Evolutionary conservation across 2,888 invertebrate genomes (phyloP), one percentile per base, ranked within the genome.

Genomic region (Drosophila paucipuncta): DNA sequence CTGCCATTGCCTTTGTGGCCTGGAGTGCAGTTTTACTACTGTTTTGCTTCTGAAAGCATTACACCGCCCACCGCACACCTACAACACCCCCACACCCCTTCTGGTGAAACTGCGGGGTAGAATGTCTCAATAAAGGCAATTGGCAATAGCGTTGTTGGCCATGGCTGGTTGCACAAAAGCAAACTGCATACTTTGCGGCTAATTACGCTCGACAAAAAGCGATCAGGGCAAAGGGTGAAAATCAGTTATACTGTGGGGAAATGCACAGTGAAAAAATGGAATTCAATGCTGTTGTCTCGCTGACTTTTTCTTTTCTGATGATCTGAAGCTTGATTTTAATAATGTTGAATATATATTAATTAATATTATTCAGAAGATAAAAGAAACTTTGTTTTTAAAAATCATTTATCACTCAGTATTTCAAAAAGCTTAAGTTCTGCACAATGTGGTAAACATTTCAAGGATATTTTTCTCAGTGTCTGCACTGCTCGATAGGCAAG

Each of bases 181-280:
- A 61, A 82, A 76, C 67, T 71, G 85, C 77, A 85, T 73, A 85
- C 80, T 85, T 87, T 82, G 83, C 70, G 80, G 77, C 85, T 85
- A 87, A 85, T 85, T 87, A 81, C 75, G 69, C 68, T 64, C 61
- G 62, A 74, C 78, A 76, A 82, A 80, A 68, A 53, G 69, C 57
- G 16, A 18, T 49, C n/a, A 30, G 25, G 9, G 10, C 16, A 25
- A 31, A 6, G n/a, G n/a, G 22, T 25, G 11, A 54, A 30, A 16
- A 37, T 2, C 30, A 16, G 22, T 43, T 10, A 13, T 16, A 16
- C 2, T 16, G 41, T 31, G 6, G 10, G 7, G 0, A 25, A 52
- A n/a, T 67, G 31, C 35, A 52, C 52, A n/a, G 16, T 5, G 16
- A 35, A 25, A 66, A 68, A 52, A 2, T 18, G 28, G 11, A 10